These are phyloP conservation scores for Amphibalanus amphitrite DNA, from an alignment of 1,140 invertebrate species.

Conservation along the genomic window DNA sequence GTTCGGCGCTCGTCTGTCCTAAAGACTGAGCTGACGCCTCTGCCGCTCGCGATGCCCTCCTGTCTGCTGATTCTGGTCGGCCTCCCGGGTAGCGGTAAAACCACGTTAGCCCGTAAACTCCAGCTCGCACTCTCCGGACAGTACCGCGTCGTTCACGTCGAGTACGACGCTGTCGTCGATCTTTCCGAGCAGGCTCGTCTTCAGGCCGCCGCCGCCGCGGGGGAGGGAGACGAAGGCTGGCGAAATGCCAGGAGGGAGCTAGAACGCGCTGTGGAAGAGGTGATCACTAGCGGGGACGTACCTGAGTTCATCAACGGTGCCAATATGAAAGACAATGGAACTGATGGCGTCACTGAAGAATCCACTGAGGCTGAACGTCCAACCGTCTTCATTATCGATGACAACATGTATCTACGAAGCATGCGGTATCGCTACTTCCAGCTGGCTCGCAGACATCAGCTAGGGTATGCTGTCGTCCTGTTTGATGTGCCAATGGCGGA, in stretches of 20 bases:
- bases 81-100: not conserved
- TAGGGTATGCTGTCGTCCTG: slow-evolving; percentile 29
- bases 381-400: slow-evolving; percentile 29
- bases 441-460: slow-evolving; percentile 25
- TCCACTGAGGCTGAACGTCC: not conserved
- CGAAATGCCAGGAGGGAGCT: slow-evolving; percentile 7
- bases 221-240: slow-evolving; percentile 8
- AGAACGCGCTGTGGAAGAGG: slow-evolving; percentile 8
- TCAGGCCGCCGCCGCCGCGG: not conserved
- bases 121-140: not conserved
- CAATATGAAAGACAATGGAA: too few relatives aligned
- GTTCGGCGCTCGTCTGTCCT: too few relatives aligned
- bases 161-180: not conserved
- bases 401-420: slow-evolving; percentile 38
- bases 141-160: not conserved
- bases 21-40: too few relatives aligned
- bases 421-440: slow-evolving; percentile 36
- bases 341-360: not conserved
- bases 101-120: not conserved
- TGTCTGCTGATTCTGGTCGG: not conserved
- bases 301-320: slow-evolving; percentile 4
- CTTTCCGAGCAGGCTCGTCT: not conserved
- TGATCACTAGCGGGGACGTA: not conserved
- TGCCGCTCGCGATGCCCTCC: not conserved
- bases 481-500: slow-evolving; percentile 22